Base-by-base conservation (phyloP, 2,113 vertebrate species). In the Albula glossodonta region DNA sequence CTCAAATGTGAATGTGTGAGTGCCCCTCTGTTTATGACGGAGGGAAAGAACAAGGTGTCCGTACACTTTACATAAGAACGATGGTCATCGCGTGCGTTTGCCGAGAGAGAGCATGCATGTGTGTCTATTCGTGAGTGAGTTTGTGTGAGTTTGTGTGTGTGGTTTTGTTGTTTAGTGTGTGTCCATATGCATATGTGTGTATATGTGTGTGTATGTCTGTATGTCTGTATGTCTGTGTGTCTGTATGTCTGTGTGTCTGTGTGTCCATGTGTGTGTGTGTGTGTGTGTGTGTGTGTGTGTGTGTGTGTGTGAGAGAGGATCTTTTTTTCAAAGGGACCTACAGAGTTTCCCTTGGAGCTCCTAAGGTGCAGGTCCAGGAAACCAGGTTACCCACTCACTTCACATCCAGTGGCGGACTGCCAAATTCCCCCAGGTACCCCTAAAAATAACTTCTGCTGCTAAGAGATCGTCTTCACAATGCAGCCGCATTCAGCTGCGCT, bases 381-480 rank as follows among this genome's bases (percentile, higher is more conserved):
- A 94, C 91, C 94, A 95, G 95, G 94, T 95, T 95, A 95, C 93
- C 95, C 92, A 94, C 88, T 95, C 94, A 93, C 90, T 90, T 87
- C 90, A 90, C 89, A 86, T 90, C 91, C n/a, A 56, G 88, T 88
- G 86, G 90, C 48, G 90, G 91, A 93, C 93, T 79, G 87, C 89
- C 86, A 86, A 87, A 88, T 86, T 92, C 90, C 91, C 93, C 48
- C 63, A 57, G 89, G 88, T 86, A 88, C 81, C 0, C 81, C 93
- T 94, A 93, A 94, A 95, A 93, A 95, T 95, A 95, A 87, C 87
- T 5, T 5, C 83, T 89, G 89, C 80, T 53, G 60, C 85, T 77
- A 74, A 51, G 48, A 41, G 63, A 51, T 57, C 51, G 66, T 81
- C 25, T 52, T 25, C 78, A 70, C 56, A 51, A 57, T 63, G 84